Evolutionary conservation across 1,140 invertebrate genomes (phyloP), one percentile per base, ranked within the genome.

Genomic region (Propsilocerus akamusi): DNA sequence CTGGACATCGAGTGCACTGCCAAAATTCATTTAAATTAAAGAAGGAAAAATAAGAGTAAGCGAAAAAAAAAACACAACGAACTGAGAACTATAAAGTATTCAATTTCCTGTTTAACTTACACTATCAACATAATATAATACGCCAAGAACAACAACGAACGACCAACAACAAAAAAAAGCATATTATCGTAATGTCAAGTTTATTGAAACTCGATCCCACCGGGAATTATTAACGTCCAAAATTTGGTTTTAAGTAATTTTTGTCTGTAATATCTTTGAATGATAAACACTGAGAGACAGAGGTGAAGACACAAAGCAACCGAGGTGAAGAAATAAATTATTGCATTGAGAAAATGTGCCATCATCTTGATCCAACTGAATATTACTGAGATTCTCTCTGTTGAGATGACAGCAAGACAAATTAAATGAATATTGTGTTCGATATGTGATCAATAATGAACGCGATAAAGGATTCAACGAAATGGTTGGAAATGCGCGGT

Each of bases 401-500:
- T n/a, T n/a, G n/a, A n/a, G n/a, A n/a, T n/a, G n/a, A n/a, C n/a
- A n/a, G n/a, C n/a, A n/a, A n/a, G n/a, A n/a, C n/a, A n/a, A n/a
- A n/a, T n/a, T n/a, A n/a, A n/a, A n/a, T n/a, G n/a, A n/a, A n/a
- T n/a, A n/a, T n/a, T n/a, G n/a, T n/a, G n/a, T n/a, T n/a, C n/a
- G n/a, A n/a, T n/a, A n/a, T n/a, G n/a, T n/a, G n/a, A n/a, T 41
- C 8, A 14, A 41, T 41, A 20, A 41, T 41, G 34, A 20, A 20
- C 14, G 17, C 22, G 22, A 17, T 41, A n/a, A 41, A 41, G 22
- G 28, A 30, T 30, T 41, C 34, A 20, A 20, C 34, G 8, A 17
- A 22, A 17, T 65, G 63, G 62, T 48, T 60, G 55, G 56, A 60
- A 54, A 55, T 65, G 49, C 59, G 61, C 47, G 63, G 63, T 57